Conservation (phyloP, 2,113 vertebrate genomes). For the Hyaena hyaena region DNA sequence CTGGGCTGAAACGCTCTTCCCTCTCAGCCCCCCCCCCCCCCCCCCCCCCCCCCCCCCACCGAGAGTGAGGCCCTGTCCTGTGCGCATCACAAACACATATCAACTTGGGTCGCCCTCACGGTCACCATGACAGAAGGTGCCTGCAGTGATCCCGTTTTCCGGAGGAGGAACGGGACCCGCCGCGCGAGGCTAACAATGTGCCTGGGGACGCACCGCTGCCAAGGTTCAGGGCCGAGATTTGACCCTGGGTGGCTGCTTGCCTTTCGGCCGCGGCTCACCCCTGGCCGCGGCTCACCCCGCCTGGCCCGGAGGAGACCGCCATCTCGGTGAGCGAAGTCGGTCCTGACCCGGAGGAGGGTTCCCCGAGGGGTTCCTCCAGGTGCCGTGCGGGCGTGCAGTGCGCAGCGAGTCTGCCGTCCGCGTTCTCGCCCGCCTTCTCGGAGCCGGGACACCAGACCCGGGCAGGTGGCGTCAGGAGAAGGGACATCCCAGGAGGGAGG, state of each 20-base stretch:
- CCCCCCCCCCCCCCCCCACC: too few relatives aligned
- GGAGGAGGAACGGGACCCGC: background rate
- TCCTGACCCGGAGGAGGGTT: background rate
- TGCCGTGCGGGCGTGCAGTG: fast-evolving
- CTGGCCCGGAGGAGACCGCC: background rate
- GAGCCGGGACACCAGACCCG: background rate
- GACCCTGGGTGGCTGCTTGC: background rate
- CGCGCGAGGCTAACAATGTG: background rate
- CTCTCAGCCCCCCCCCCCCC: background rate
- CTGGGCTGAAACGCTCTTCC: background rate
- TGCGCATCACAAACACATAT: fast-evolving
- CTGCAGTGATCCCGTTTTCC: background rate
- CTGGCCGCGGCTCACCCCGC: background rate
- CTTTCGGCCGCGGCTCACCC: background rate
- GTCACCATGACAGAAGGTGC: background rate
- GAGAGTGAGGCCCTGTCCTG: fast-evolving
- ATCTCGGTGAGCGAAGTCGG: background rate
- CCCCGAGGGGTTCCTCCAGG: background rate
- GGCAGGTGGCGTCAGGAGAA: background rate
- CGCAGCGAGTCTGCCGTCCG: background rate
- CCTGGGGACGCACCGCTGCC: background rate
- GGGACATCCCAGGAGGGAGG: background rate
- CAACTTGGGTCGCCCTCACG: background rate
- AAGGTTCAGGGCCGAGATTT: background rate
- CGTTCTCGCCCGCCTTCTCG: background rate